A percentile compares a stretch with the other conserved stretches of the same genome.
phyloP scores from a whole-genome alignment of 2,113 vertebrate genomes.

The Chascanopsetta lugubris region DNA sequence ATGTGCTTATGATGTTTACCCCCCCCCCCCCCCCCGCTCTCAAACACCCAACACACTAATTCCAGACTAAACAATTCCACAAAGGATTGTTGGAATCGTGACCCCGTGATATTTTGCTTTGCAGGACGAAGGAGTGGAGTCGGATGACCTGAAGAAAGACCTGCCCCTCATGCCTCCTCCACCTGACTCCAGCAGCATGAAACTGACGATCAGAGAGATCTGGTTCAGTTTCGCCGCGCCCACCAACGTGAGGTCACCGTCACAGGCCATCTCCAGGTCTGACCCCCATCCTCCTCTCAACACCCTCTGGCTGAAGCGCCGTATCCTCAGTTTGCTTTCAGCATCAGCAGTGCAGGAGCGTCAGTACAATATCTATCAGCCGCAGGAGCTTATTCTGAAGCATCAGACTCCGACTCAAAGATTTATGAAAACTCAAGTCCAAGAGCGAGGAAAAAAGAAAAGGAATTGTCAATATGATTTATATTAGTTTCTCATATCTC shows the following conservation, averaged over 20 bases:
- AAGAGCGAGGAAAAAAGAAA: too few relatives aligned
- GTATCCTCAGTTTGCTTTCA: not conserved
- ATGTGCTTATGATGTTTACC: too few relatives aligned
- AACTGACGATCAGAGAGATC: constrained; percentile 95
- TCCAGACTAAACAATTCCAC: too few relatives aligned
- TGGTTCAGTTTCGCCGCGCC: constrained; percentile 99
- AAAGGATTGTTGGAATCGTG: too few relatives aligned
- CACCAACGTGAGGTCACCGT: constrained; percentile 93
- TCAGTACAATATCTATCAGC: constrained; percentile 1
- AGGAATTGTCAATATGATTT: too few relatives aligned
- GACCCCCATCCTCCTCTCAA: not conserved
- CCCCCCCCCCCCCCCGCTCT: too few relatives aligned
- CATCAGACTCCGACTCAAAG: not conserved
- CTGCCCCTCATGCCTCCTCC: constrained; percentile 95
- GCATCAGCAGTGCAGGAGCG: not conserved
- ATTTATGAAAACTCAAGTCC: constrained; percentile 1
- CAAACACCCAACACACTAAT: too few relatives aligned
- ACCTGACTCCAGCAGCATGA: constrained; percentile 99
- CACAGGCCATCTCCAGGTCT: constrained; percentile 91
- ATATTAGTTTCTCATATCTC: too few relatives aligned
- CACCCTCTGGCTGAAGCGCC: not conserved
- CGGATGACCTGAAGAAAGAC: constrained; percentile 97
- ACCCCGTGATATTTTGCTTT: constrained; percentile 11
- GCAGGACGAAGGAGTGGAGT: constrained; percentile 98
- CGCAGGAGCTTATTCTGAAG: not conserved